phyloP scores from a whole-genome alignment of 2,113 vertebrate genomes.

The Crotalus helleri region DNA sequence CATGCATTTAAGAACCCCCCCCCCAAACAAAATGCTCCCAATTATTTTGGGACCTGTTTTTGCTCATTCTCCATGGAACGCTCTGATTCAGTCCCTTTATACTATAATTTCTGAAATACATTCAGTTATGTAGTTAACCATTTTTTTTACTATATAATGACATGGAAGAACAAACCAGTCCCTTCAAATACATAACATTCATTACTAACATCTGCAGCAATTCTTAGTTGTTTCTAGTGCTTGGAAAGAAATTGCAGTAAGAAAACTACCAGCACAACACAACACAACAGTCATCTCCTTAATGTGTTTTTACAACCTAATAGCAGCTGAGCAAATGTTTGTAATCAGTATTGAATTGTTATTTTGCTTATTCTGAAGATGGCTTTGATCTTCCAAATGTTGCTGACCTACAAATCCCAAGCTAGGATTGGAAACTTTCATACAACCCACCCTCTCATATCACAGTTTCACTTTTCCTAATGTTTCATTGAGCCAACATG shows the following conservation, averaged over 20 bases:
- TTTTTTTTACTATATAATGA: neutral
- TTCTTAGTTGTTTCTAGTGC: neutral
- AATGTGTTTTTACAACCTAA: neutral
- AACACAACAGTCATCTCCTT: neutral
- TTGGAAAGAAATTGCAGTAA: neutral
- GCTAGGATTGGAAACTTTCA: neutral
- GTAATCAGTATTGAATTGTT: neutral
- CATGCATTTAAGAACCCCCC: neutral
- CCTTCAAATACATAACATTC: neutral
- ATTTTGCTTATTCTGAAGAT: neutral
- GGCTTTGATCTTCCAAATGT: neutral
- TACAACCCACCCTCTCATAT: neutral
- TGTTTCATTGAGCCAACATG: neutral
- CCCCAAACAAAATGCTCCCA: neutral
- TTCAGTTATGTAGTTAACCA: neutral
- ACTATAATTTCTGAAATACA: too few species aligned
- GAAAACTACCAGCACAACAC: neutral
- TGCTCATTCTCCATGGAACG: neutral
- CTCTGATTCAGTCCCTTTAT: neutral
- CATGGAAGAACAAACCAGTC: neutral
- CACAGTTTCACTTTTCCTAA: neutral
- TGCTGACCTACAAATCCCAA: neutral
- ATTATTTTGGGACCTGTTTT: neutral
- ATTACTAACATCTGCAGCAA: neutral
- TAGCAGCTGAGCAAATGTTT: neutral